phyloP scores from a whole-genome alignment of 2,888 invertebrate genomes.

The Gari tellinella region DNA sequence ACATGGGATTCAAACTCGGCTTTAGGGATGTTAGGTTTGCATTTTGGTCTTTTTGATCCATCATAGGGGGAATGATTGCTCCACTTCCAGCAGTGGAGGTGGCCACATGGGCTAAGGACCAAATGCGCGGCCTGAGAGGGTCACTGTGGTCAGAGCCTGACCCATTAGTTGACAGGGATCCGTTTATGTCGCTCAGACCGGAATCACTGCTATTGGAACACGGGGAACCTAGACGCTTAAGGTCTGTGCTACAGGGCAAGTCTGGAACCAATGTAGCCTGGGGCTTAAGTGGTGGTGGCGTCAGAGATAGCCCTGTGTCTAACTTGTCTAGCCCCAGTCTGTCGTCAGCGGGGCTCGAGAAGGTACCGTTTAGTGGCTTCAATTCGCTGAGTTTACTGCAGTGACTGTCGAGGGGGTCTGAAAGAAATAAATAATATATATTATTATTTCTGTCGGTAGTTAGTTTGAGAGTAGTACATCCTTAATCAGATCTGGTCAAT shows the following conservation, averaged over 20 bases:
- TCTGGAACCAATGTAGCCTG: slow-evolving; percentile 52
- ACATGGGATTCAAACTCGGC: slow-evolving; percentile 54
- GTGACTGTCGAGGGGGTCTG: neutral
- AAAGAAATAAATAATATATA: neutral
- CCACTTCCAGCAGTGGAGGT: slow-evolving; percentile 72
- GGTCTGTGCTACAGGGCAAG: slow-evolving; percentile 55
- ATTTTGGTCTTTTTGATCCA: slow-evolving; percentile 64
- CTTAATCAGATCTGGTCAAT: too few species aligned
- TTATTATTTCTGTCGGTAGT: too few species aligned
- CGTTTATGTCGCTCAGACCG: slow-evolving; percentile 77
- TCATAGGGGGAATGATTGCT: slow-evolving; percentile 28
- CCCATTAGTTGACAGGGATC: slow-evolving; percentile 68
- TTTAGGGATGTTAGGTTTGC: slow-evolving; percentile 60
- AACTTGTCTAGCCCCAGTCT: slow-evolving; percentile 46
- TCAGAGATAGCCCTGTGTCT: slow-evolving; percentile 47
- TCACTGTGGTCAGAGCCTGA: slow-evolving; percentile 58
- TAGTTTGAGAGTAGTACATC: too few species aligned
- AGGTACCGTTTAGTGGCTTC: slow-evolving; percentile 32
- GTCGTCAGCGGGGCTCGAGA: slow-evolving; percentile 39
- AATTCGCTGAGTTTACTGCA: slow-evolving; percentile 23
- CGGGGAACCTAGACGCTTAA: slow-evolving; percentile 75
- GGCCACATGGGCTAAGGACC: slow-evolving; percentile 82
- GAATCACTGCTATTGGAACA: slow-evolving; percentile 81
- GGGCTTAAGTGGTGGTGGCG: slow-evolving; percentile 55
- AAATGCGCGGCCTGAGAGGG: slow-evolving; percentile 77